Evolutionary conservation across 2,888 invertebrate genomes (phyloP).

Genomic region (Cyclophora albipunctata): DNA sequence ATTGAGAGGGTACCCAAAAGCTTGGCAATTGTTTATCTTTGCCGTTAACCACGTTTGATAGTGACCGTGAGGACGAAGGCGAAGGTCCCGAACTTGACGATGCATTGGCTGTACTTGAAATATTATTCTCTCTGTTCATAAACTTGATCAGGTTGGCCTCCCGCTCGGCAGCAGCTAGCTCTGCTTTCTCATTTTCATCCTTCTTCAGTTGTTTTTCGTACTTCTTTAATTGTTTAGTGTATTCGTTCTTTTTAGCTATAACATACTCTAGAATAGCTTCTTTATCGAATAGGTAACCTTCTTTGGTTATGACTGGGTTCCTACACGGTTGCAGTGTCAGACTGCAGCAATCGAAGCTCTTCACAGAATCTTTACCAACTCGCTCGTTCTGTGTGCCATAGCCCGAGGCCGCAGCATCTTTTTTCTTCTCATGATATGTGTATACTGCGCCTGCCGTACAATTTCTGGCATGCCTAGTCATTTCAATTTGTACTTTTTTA

Average conservation of each 20-base stretch:
- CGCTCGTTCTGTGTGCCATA: conserved; percentile 91
- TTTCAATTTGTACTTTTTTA: conserved; percentile 35
- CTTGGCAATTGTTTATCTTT: conserved; percentile 90
- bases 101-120: conserved; percentile 62
- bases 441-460: conserved; percentile 99
- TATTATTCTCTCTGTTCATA: conserved; percentile 87
- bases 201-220: conserved; percentile 91
- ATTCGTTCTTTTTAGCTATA: conserved; percentile 94
- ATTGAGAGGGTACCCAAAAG: conserved; percentile 97
- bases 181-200: conserved; percentile 81
- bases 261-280: conserved; percentile 97
- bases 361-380: conserved; percentile 94
- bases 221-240: conserved; percentile 90
- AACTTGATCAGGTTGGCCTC: conserved; percentile 85
- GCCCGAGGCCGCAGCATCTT: conserved; percentile 95
- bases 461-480: conserved; percentile 98
- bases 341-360: conserved; percentile 97
- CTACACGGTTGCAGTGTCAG: conserved; percentile 97
- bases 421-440: conserved; percentile 97
- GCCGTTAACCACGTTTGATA: conserved; percentile 87
- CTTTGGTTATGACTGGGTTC: conserved; percentile 87
- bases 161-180: conserved; percentile 83
- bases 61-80: conserved; percentile 57
- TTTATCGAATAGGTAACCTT: conserved; percentile 97
- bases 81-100: conserved; percentile 21